Conservation (phyloP, 2,797 vertebrate species). For the Hippopotamyrus pictus region DNA sequence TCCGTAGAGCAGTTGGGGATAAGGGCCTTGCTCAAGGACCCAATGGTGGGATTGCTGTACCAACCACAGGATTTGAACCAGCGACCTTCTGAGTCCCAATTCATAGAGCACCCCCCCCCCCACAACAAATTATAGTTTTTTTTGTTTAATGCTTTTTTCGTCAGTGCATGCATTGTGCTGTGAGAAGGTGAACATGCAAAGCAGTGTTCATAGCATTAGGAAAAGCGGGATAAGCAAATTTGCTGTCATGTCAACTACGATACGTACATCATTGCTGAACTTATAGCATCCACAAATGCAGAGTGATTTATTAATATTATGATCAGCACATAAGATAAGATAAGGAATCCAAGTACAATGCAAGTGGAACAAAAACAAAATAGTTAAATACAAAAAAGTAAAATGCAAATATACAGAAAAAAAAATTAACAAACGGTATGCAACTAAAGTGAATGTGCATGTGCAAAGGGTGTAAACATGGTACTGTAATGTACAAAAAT, state of each 20-base stretch:
- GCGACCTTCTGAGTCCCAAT: neutral
- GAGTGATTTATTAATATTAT: neutral
- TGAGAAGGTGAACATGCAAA: neutral
- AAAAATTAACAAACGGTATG: no score
- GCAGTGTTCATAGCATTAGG: neutral
- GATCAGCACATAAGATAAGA: neutral
- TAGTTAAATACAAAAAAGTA: no score
- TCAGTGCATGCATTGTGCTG: conserved; percentile 12
- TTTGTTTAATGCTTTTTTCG: neutral
- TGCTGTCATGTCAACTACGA: neutral
- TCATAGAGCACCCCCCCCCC: neutral
- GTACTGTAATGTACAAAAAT: neutral
- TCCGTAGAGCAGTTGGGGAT: neutral
- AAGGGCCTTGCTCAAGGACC: neutral
- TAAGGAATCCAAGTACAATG: no score
- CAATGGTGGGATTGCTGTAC: neutral
- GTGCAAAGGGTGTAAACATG: neutral
- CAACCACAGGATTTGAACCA: neutral
- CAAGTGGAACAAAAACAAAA: no score
- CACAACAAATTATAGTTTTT: neutral
- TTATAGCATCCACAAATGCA: neutral
- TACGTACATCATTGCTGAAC: neutral
- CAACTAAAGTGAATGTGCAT: no score
- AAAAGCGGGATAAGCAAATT: neutral
- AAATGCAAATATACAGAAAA: no score